These are phyloP conservation scores for Meganola albula DNA, from an alignment of 2,888 invertebrate genomes.

Conservation along the genomic window DNA sequence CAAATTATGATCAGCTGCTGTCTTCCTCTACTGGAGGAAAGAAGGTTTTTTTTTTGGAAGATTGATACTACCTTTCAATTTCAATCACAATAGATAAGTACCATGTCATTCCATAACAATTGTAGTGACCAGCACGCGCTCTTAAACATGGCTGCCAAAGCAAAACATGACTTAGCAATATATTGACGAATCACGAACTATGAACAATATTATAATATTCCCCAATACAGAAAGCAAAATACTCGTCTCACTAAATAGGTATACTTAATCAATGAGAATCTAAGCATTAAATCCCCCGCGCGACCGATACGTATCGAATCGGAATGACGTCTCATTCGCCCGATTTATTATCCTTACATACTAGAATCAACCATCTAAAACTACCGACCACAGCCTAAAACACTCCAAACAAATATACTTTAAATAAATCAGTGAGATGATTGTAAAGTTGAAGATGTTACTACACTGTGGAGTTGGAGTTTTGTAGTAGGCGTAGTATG, in stretches of 20 bases:
- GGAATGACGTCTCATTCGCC: constrained; percentile 72
- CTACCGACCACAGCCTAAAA: constrained; percentile 31
- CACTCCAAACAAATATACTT: background rate
- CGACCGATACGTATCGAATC: constrained; percentile 66
- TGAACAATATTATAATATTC: constrained; percentile 29
- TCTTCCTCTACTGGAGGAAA: too few relatives aligned
- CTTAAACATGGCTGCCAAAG: constrained; percentile 1
- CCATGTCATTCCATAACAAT: too few relatives aligned
- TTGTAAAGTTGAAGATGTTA: constrained; percentile 1
- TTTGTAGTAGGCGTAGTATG: constrained; percentile 28
- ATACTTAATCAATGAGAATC: constrained; percentile 67
- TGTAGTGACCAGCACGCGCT: too few relatives aligned
- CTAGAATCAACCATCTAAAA: constrained; percentile 28
- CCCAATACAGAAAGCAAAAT: constrained; percentile 34
- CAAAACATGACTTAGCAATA: constrained; percentile 11
- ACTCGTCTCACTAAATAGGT: constrained; percentile 58
- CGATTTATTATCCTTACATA: constrained; percentile 60
- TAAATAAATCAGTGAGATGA: constrained; percentile 17
- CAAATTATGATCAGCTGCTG: too few relatives aligned
- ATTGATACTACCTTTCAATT: too few relatives aligned
- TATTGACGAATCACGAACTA: constrained; percentile 13
- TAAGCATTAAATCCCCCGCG: constrained; percentile 59
- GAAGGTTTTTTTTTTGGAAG: too few relatives aligned
- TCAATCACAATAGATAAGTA: too few relatives aligned
- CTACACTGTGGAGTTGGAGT: constrained; percentile 34